These are phyloP conservation scores for Neotragus pygmaeus DNA, from an alignment of 2,113 vertebrate genomes.

Conservation along the genomic window DNA sequence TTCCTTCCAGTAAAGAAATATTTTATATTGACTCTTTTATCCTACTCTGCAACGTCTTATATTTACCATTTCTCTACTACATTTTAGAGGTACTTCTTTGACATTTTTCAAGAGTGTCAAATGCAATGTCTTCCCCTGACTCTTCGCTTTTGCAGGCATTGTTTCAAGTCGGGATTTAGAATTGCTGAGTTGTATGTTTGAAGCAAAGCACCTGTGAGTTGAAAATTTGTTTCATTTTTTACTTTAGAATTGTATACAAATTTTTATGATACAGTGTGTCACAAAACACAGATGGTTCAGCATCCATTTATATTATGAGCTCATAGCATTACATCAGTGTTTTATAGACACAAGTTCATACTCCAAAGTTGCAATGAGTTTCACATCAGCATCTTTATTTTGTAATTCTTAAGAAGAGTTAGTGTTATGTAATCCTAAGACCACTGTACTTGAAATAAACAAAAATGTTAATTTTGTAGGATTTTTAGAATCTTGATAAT, in stretches of 20 bases:
- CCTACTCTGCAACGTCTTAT: not conserved
- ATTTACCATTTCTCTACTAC: not conserved
- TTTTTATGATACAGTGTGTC: not conserved
- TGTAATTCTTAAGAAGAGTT: slow-evolving; percentile 13
- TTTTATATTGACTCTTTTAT: not conserved
- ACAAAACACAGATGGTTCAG: slow-evolving; percentile 19
- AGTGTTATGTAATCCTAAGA: not conserved
- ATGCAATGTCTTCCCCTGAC: not conserved
- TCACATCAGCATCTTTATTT: slow-evolving; percentile 17
- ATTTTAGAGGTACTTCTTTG: not conserved
- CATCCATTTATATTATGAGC: slow-evolving; percentile 42
- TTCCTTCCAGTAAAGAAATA: not conserved
- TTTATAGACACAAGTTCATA: slow-evolving; percentile 19
- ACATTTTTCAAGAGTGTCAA: not conserved
- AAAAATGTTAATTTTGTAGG: slow-evolving; percentile 6
- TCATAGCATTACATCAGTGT: slow-evolving; percentile 48
- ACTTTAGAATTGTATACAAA: not conserved
- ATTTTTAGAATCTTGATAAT: slow-evolving; percentile 34
- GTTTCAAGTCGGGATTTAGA: not conserved
- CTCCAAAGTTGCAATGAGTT: not conserved
- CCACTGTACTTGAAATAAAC: not conserved
- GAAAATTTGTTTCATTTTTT: slow-evolving; percentile 37
- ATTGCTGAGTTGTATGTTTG: not conserved
- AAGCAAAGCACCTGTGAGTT: slow-evolving; percentile 36
- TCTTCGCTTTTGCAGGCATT: not conserved